Evolutionary conservation across 2,888 invertebrate species (phyloP), one percentile per base, ranked within the genome.

Genomic region (Rhopalosiphum nymphaeae): DNA sequence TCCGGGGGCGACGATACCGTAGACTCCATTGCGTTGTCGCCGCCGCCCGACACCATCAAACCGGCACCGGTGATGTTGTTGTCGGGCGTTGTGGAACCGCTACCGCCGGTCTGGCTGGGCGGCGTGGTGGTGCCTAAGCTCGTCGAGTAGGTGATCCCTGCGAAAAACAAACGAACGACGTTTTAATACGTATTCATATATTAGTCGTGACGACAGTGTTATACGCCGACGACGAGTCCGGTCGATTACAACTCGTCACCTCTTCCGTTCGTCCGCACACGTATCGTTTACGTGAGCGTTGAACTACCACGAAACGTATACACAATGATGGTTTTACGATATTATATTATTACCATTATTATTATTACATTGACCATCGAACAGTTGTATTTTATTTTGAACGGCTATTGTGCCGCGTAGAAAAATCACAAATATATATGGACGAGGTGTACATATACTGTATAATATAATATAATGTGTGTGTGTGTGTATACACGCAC

Each of bases 1-100:
- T 94, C 94, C 9, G 91, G 91, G 53, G 90, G 94, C 42, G 92
- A 93, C 67, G 92, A 91, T 2, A 91, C 91, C 44, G 91, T 86
- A 1, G 91, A 93, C 11, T 93, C 92, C 92, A 93, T 93, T 25
- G 44, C 78, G 92, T 89, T 93, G 2, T 93, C 92, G 29, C 87
- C 89, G 53, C 67, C 90, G 10, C 67, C 53, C 1, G 49, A n/a
- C 26, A 61, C 92, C 92, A 93, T 93, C 88, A 93, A 26, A 9
- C 92, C 92, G 9, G 78, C 21, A 0, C 92, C 89, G 25, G n/a
- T 78, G 25, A 53, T 56, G 53, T 78, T 92, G 88, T 92, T 89
- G n/a, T 88, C 88, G 25, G 92, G 88, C n/a, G 92, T 93, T 2
- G 92, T 89, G 5, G 88, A 88, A 56, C 92, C 92, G 56, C 92